Percentiles rank a stretch among this genome's conserved stretches.
These are phyloP conservation scores for Agraylea sexmaculata DNA, from an alignment of 1,140 invertebrate genomes.

Conservation along the genomic window DNA sequence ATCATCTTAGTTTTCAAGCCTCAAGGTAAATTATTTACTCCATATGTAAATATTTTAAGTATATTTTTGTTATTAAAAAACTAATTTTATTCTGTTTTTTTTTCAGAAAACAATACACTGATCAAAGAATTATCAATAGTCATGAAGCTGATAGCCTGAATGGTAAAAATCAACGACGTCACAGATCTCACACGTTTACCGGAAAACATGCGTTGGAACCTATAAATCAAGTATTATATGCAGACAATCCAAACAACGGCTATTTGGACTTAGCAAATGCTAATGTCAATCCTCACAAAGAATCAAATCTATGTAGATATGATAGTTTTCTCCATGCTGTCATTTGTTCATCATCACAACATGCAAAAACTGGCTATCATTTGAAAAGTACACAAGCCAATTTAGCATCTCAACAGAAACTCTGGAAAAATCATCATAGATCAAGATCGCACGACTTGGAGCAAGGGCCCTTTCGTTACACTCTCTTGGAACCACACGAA, in stretches of 20 bases:
- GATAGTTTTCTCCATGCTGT: conserved; percentile 48
- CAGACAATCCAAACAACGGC: conserved; percentile 29
- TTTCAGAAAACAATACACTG: conserved; percentile 31
- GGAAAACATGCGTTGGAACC: conserved; percentile 31
- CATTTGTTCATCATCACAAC: conserved; percentile 38
- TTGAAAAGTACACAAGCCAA: conserved; percentile 21
- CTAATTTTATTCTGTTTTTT: conserved; percentile 12
- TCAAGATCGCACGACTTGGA: conserved; percentile 40
- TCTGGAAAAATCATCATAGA: conserved; percentile 25
- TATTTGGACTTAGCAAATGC: conserved; percentile 33
- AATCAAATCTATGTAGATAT: conserved; percentile 46
- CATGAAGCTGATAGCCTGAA: conserved; percentile 26
- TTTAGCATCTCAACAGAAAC: conserved; percentile 12
- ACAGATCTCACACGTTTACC: conserved; percentile 39
- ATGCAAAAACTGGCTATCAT: conserved; percentile 35
- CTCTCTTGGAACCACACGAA: conserved; percentile 31
- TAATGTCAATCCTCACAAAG: conserved; percentile 24
- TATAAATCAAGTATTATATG: conserved; percentile 27
- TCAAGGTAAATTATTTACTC: conserved; percentile 55
- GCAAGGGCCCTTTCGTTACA: conserved; percentile 30
- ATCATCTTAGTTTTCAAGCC: conserved; percentile 72
- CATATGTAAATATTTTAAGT: conserved; percentile 7
- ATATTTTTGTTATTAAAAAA: conserved; percentile 16
- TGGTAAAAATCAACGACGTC: conserved; percentile 38
- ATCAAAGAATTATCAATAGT: conserved; percentile 27